These are phyloP conservation scores for Hiodon alosoides DNA, from an alignment of 2,113 vertebrate species.

Conservation along the genomic window DNA sequence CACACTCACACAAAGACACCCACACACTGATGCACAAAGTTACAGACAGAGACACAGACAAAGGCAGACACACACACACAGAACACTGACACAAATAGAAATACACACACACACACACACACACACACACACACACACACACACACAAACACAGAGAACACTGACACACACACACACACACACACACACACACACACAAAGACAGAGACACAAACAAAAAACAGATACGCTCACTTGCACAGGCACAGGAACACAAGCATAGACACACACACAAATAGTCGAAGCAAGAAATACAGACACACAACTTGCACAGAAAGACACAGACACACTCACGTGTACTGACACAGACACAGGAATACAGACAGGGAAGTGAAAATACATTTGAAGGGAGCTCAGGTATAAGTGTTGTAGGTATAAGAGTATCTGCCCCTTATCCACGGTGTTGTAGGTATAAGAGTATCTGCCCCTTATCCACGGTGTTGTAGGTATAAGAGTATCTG, in stretches of 20 bases:
- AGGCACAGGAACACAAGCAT: background rate
- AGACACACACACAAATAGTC: constrained; percentile 1
- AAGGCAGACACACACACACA: too few species aligned
- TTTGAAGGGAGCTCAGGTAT: background rate
- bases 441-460: too few species aligned
- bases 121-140: too few species aligned
- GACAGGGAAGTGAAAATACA: background rate
- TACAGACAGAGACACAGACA: too few species aligned
- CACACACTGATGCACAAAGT: too few species aligned
- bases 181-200: background rate
- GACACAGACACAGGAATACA: background rate
- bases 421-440: too few species aligned
- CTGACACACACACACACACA: background rate
- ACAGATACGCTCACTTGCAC: background rate
- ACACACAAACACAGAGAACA: background rate
- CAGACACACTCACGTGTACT: background rate
- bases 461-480: too few species aligned
- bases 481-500: too few species aligned
- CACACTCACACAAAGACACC: too few species aligned
- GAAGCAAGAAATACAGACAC: background rate
- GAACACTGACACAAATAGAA: too few species aligned
- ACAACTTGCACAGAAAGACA: background rate
- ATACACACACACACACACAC: background rate
- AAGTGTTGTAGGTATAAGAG: too few species aligned
- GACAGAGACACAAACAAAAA: background rate